Conservation (phyloP, 2,113 vertebrate genomes). For the Madoqua kirkii region DNA sequence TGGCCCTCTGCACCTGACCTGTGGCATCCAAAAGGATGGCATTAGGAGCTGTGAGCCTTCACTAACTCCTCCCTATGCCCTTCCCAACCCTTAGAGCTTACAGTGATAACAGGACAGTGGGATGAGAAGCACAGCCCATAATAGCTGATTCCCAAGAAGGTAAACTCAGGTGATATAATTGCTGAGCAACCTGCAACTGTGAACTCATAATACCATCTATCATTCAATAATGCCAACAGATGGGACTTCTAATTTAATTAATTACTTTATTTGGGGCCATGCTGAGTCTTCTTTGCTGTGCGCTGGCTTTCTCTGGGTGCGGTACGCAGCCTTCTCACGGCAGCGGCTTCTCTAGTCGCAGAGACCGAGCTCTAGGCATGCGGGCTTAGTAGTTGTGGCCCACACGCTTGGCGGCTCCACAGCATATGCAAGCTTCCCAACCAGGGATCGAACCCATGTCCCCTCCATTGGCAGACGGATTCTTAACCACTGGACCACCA, state of each 20-base stretch:
- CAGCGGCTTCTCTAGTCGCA: background rate
- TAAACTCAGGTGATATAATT: background rate
- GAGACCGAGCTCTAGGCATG: background rate
- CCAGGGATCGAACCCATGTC: background rate
- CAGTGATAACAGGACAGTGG: background rate
- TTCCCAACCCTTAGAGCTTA: background rate
- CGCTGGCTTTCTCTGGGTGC: background rate
- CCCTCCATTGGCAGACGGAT: background rate
- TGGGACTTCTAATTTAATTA: background rate
- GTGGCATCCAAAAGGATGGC: background rate
- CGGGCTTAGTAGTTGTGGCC: background rate
- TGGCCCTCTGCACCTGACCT: background rate
- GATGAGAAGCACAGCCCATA: background rate
- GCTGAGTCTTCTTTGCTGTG: background rate
- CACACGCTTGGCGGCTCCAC: background rate
- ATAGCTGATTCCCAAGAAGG: background rate
- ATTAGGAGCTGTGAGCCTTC: background rate
- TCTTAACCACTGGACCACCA: background rate
- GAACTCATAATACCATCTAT: background rate
- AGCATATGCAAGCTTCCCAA: background rate
- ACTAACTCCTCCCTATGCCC: background rate
- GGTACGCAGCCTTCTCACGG: background rate
- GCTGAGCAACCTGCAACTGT: background rate
- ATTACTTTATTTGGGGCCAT: fast-evolving
- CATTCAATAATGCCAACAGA: background rate